Evolutionary conservation across 2,797 vertebrate species (phyloP), one percentile per base, ranked within the genome.

Genomic region (Anolis apletophallus): DNA sequence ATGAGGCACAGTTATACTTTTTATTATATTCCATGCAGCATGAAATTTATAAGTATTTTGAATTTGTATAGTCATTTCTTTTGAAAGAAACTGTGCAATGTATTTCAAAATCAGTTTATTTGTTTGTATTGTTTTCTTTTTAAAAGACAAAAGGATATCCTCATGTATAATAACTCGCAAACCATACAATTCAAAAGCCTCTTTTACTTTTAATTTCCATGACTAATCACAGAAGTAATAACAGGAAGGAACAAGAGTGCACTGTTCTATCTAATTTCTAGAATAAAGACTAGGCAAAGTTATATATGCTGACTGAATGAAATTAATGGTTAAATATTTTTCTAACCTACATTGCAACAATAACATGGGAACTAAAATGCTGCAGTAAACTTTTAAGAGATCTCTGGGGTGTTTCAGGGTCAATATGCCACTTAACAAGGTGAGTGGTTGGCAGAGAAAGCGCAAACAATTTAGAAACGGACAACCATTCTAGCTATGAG

Each of bases 391-490:
- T 91, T 81, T 93, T 80, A 93, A 82, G 69, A 91, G 85, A 72
- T 55, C n/a, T 82, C 73, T 92, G 74, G 80, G 81, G 84, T 54
- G 75, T 68, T 71, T 73, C 84, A 91, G 93, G 92, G 93, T 93
- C 91, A 87, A 89, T 89, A 85, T 94, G 90, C 88, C 90, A 92
- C 87, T 91, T 90, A 68, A 85, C 88, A 90, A 69, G 88, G 21
- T 86, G 85, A 90, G 80, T 92, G 90, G 88, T 3, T 91, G 90
- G 74, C 68, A 0, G 80, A 93, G 92, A 90, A 89, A 92, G 87
- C 46, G 90, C 83, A 75, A 89, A 52, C 89, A 16, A 0, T 86
- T 82, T 89, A 92, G 85, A 54, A 6, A 89, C 87, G 87, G 61
- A 50, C 74, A 67, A 64, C 52, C 46, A 54, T 23, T 12, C 36